A percentile compares a stretch with the other conserved stretches of the same genome.
phyloP scores from a whole-genome alignment of 35 echinoderm and acorn worm genomes.

The Ophioderma brevispina region DNA sequence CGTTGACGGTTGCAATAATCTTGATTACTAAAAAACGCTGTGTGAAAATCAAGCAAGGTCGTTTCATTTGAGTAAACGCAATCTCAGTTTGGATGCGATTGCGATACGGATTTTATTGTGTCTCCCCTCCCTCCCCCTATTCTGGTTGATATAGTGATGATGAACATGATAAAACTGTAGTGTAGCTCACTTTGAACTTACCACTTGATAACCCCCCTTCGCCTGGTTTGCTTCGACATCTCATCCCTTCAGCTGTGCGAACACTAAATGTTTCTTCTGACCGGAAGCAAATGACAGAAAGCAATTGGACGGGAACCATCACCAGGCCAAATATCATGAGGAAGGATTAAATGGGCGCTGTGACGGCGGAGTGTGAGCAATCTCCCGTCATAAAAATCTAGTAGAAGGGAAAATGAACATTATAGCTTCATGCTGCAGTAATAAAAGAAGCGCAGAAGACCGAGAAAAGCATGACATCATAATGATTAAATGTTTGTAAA shows the following conservation, averaged over 20 bases:
- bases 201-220: conserved; percentile 62
- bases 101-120: no score
- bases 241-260: conserved; percentile 70
- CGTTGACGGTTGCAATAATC: no score
- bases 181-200: no score
- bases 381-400: conserved; percentile 59
- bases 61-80: no score
- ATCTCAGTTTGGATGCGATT: no score
- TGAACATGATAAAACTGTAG: no score
- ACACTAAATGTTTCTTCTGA: conserved; percentile 74
- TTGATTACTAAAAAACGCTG: no score
- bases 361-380: conserved; percentile 57
- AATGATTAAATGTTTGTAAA: not conserved
- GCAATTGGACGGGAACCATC: conserved; percentile 11
- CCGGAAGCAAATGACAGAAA: conserved; percentile 73
- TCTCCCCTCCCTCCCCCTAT: no score
- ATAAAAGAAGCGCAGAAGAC: not conserved
- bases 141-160: no score
- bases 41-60: no score
- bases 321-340: conserved; percentile 49
- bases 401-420: conserved; percentile 72
- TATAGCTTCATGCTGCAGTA: conserved; percentile 63
- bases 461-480: not conserved
- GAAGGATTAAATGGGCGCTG: not conserved
- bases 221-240: conserved; percentile 70